A percentile compares a stretch with the other conserved stretches of the same genome.
Evolutionary conservation across 2,888 invertebrate genomes (phyloP).

Genomic region (Polia nebulosa): DNA sequence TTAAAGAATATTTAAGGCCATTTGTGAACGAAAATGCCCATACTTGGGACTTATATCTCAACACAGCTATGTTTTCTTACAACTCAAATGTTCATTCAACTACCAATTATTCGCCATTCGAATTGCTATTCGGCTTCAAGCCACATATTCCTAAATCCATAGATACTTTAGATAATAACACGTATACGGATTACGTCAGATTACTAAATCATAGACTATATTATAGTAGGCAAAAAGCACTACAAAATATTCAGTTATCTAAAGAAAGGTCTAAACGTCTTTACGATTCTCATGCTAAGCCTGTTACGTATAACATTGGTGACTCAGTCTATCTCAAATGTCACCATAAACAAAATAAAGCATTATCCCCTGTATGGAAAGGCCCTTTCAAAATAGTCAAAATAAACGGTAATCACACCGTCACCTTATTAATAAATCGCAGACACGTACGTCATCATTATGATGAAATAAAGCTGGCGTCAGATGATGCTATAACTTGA

Average conservation of each 20-base stretch:
- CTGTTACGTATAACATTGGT: conserved; percentile 8
- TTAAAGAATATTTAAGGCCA: conserved; percentile 6
- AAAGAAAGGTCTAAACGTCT: conserved; percentile 14
- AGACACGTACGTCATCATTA: no score
- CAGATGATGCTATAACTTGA: background rate
- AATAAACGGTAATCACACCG: no score
- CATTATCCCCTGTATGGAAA: no score
- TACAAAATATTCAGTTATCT: conserved; percentile 16
- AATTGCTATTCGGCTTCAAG: conserved; percentile 5
- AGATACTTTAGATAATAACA: background rate
- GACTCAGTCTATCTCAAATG: conserved; percentile 18
- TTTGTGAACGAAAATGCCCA: conserved; percentile 9
- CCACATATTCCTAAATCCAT: background rate
- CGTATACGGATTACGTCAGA: conserved; percentile 2
- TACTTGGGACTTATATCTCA: conserved; percentile 5
- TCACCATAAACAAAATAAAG: no score
- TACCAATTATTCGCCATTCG: conserved; percentile 3
- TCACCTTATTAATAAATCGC: no score
- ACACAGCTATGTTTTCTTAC: conserved; percentile 6
- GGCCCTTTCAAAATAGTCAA: no score
- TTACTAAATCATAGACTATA: background rate
- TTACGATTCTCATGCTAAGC: conserved; percentile 21
- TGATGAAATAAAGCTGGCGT: conserved; percentile 20
- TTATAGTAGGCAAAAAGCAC: conserved; percentile 17
- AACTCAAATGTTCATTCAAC: conserved; percentile 8